Evolutionary conservation across 2,113 vertebrate genomes (phyloP), one percentile per base, ranked within the genome.

Genomic region (Gavialis gangeticus): DNA sequence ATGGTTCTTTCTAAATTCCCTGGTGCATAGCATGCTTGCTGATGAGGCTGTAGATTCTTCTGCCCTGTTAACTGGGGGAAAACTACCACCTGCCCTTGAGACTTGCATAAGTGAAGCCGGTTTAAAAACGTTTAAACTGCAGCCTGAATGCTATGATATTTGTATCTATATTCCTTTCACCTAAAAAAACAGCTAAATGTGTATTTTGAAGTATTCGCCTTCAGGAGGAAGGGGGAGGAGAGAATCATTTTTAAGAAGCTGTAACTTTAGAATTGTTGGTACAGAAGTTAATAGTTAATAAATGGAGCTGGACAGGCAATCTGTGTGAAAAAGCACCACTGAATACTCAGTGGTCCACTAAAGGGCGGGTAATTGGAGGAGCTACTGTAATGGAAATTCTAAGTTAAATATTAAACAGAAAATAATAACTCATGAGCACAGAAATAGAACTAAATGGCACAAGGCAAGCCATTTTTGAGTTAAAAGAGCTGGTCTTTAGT

Each of bases 281-380:
- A 19, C 67, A n/a, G 25, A 21, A 34, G 62, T 37, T 14, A 62
- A 84, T 34, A n/a, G 69, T 22, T 27, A 73, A 22, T 92, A 93
- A 89, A 66, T 90, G 82, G 82, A 94, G 60, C 93, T 91, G 90
- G 90, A 87, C 63, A 87, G 95, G 94, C 75, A 91, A 93, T 88
- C 63, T 75, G n/a, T 59, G 10, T 24, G 28, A 69, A 87, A 87
- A 97, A 91, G 63, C 30, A 2, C 2, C 5, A 10, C 17, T 91
- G 0, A 2, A 2, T 85, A 55, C 18, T 79, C 57, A 62, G 60
- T 19, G 82, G 93, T 91, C 94, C 88, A 94, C 91, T 90, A 94
- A 82, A 85, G 90, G 95, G 67, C 77, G 89, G 0, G 3, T 19
- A 75, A 75, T 54, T 46, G 64, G 25, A 60, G 28, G 34, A 86